Evolutionary conservation across 2,888 invertebrate species (phyloP).

Genomic region (Physocephala rufipes): DNA sequence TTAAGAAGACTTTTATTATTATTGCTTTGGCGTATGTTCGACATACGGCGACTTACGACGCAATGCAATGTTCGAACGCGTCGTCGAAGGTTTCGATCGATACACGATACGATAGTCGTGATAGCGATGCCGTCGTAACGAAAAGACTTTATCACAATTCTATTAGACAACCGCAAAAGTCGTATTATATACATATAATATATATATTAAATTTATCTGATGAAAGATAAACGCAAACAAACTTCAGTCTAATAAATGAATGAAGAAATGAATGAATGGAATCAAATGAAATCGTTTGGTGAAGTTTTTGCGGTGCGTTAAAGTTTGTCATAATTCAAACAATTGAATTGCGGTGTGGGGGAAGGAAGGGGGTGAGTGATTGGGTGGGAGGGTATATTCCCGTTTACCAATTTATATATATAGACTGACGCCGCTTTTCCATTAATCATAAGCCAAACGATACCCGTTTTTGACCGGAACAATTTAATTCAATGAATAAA

Average conservation of each 20-base stretch:
- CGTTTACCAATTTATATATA: neutral
- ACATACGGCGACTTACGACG: constrained; percentile 26
- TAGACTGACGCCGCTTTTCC: constrained; percentile 18
- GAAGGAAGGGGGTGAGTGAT: neutral
- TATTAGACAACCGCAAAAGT: constrained; percentile 18
- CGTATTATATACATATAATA: neutral
- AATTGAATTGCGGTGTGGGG: neutral
- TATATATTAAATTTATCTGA: neutral
- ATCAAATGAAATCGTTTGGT: no score
- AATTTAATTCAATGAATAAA: constrained; percentile 37
- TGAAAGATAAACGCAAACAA: no score
- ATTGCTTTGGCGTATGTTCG: constrained; percentile 36
- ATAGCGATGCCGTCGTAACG: no score
- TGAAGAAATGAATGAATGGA: no score
- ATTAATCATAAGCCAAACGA: constrained; percentile 35
- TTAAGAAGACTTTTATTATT: constrained; percentile 42
- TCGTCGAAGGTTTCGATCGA: neutral
- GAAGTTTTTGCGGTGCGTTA: neutral
- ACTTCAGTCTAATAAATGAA: no score
- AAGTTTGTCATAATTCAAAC: neutral
- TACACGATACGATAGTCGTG: neutral
- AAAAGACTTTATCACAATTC: neutral
- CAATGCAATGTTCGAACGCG: constrained; percentile 8
- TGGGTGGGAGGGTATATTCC: neutral
- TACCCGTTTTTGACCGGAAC: constrained; percentile 15